A percentile compares a stretch with the other conserved stretches of the same genome.
phyloP scores from a whole-genome alignment of 2,113 vertebrate species.

The Microcebus murinus region DNA sequence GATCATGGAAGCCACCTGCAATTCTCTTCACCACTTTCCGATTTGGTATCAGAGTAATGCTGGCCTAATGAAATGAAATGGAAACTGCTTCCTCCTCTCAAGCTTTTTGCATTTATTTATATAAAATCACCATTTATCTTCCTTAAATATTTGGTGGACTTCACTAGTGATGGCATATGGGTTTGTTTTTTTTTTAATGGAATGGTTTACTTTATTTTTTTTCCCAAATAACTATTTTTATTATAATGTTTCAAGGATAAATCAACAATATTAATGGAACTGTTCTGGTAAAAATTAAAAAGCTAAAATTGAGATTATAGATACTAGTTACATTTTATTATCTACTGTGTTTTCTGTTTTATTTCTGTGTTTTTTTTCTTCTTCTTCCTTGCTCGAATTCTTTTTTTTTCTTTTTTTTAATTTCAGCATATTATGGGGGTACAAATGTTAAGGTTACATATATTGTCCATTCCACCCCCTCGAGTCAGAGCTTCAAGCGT shows the following conservation, averaged over 20 bases:
- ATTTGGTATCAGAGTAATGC: not conserved
- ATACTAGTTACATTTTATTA: not conserved
- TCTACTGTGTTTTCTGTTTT: not conserved
- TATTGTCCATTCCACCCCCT: too few species aligned
- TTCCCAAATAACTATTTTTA: not conserved
- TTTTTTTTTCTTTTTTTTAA: too few species aligned
- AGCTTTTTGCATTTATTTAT: not conserved
- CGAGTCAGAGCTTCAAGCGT: too few species aligned
- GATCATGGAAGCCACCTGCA: not conserved
- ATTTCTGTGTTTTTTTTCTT: not conserved
- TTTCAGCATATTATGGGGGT: too few species aligned
- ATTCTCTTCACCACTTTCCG: not conserved
- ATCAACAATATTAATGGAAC: not conserved
- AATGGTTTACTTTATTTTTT: not conserved
- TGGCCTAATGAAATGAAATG: not conserved
- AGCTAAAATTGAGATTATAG: not conserved
- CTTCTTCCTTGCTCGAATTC: too few species aligned
- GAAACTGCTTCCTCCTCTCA: not conserved
- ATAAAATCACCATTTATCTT: not conserved
- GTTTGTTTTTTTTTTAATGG: not conserved
- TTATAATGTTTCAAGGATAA: not conserved
- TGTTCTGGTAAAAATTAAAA: not conserved
- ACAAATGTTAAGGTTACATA: too few species aligned
- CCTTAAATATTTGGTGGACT: not conserved
- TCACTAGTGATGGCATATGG: not conserved